Conservation (phyloP, 1,140 invertebrate species). For the Frieseomelitta varia region DNA sequence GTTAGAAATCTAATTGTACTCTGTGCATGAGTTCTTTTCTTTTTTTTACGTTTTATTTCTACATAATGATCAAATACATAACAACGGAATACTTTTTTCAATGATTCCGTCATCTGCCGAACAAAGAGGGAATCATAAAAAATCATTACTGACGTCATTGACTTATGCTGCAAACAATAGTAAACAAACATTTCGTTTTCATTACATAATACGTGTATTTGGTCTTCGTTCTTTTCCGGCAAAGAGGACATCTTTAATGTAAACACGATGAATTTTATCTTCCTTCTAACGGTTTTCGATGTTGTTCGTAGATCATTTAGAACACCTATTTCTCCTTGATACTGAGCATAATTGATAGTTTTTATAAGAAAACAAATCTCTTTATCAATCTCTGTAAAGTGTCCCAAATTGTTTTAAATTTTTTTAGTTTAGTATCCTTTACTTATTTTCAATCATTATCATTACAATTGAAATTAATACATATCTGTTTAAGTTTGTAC, state of each 20-base stretch:
- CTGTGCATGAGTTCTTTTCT: neutral
- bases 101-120: neutral
- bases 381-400: neutral
- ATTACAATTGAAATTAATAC: too few species aligned
- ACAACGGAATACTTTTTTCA: neutral
- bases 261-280: neutral
- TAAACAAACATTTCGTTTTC: neutral
- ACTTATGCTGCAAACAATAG: neutral
- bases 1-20: neutral
- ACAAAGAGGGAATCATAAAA: neutral
- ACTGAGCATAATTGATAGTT: neutral
- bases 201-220: neutral
- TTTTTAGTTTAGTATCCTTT: too few species aligned
- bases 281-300: neutral
- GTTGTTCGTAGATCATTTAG: neutral
- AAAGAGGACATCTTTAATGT: neutral
- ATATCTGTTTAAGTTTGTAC: neutral
- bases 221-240: neutral
- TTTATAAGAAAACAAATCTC: neutral
- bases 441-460: too few species aligned
- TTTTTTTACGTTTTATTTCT: neutral
- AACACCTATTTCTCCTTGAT: neutral
- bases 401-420: neutral
- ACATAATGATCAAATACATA: neutral
- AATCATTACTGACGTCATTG: constrained; percentile 14